Percentiles rank a stretch among this genome's conserved stretches.
These are phyloP conservation scores for Oscheius sp. DNA, from an alignment of 2,888 invertebrate genomes.

Conservation along the genomic window DNA sequence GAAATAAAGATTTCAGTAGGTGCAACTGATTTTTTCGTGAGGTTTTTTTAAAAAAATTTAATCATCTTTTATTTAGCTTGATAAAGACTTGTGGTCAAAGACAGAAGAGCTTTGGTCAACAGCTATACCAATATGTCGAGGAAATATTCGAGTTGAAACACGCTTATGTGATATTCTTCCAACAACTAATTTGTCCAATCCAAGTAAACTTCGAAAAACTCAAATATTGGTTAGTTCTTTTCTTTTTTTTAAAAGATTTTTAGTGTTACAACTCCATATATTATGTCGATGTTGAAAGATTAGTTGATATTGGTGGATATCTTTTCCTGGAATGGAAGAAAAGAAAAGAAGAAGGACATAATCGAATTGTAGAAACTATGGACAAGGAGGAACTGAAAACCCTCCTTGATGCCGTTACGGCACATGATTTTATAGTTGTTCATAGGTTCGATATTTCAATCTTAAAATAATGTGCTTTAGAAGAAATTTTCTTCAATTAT, in stretches of 20 bases:
- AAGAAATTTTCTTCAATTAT: slow-evolving; percentile 45
- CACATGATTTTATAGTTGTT: slow-evolving; percentile 53
- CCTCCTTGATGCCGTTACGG: slow-evolving; percentile 52
- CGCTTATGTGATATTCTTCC: slow-evolving; percentile 39
- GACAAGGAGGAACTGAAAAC: slow-evolving; percentile 46
- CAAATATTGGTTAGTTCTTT: slow-evolving; percentile 46
- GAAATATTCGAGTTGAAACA: neutral
- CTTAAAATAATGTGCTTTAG: slow-evolving; percentile 30
- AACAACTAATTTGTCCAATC: slow-evolving; percentile 30
- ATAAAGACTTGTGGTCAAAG: slow-evolving; percentile 20
- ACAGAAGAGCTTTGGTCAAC: slow-evolving; percentile 20
- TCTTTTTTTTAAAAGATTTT: slow-evolving; percentile 24
- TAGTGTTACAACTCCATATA: slow-evolving; percentile 48
- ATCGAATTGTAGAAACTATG: slow-evolving; percentile 43
- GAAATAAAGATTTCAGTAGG: slow-evolving; percentile 4
- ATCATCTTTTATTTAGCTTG: slow-evolving; percentile 8
- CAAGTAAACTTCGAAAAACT: slow-evolving; percentile 38
- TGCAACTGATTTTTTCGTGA: slow-evolving; percentile 1
- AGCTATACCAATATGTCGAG: neutral
- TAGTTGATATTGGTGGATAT: slow-evolving; percentile 49
- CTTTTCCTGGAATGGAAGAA: slow-evolving; percentile 57
- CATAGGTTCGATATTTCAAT: slow-evolving; percentile 41
- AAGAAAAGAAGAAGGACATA: slow-evolving; percentile 43
- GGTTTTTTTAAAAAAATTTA: neutral
- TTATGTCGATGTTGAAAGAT: slow-evolving; percentile 50